Percentiles rank a stretch among this genome's conserved stretches.
Conservation (phyloP, 2,888 invertebrate species). For the Pemphredon lugubris region DNA sequence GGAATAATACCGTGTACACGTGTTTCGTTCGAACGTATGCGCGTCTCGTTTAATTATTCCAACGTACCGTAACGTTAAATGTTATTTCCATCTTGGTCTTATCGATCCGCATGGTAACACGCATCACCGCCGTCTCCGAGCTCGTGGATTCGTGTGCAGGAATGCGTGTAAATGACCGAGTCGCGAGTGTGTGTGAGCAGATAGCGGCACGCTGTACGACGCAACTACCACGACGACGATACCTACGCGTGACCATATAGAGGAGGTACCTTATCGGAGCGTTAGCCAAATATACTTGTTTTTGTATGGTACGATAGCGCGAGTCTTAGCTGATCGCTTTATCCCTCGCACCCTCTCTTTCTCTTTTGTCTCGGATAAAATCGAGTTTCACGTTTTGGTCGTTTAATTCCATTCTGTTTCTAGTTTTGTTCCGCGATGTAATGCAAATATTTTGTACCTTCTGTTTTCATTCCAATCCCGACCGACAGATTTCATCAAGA, state of each 20-base stretch:
- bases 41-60: slow-evolving; percentile 13
- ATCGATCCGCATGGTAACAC: slow-evolving; percentile 37
- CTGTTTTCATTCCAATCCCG: too few relatives aligned
- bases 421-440: background rate
- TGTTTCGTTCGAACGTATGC: slow-evolving; percentile 1
- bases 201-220: slow-evolving; percentile 5
- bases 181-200: background rate
- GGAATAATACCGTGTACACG: background rate
- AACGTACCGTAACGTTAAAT: slow-evolving; percentile 2
- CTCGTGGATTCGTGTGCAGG: slow-evolving; percentile 11
- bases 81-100: slow-evolving; percentile 27
- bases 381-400: background rate
- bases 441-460: background rate
- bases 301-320: slow-evolving; percentile 47
- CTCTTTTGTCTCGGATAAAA: slow-evolving; percentile 24
- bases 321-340: slow-evolving; percentile 4
- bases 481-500: too few relatives aligned
- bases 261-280: slow-evolving; percentile 59
- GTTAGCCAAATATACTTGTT: slow-evolving; percentile 69
- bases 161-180: slow-evolving; percentile 21
- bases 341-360: background rate
- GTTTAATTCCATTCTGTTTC: slow-evolving; percentile 8
- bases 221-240: too few relatives aligned
- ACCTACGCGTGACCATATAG: slow-evolving; percentile 4
- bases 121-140: background rate